A percentile compares a stretch with the other conserved stretches of the same genome.
Conservation (phyloP, 2,797 vertebrate species). For the Steatocranus sp. region DNA sequence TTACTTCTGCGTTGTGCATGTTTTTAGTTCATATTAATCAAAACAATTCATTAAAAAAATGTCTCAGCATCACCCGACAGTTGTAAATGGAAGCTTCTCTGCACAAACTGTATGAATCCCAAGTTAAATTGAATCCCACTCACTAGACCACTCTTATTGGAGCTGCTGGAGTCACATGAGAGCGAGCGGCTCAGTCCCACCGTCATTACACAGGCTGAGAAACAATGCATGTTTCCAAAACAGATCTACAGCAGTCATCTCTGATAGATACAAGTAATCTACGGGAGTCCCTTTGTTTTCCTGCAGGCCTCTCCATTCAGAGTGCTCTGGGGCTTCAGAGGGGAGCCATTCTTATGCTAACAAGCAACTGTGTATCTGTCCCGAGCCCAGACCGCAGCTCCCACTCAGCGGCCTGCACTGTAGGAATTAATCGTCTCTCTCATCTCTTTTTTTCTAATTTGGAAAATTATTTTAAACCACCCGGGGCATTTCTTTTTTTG, state of each 20-base stretch:
- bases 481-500: background rate
- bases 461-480: background rate
- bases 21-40: background rate
- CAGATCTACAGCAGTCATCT: slow-evolving; percentile 72
- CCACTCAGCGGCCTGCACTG: background rate
- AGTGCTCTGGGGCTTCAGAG: slow-evolving; percentile 34
- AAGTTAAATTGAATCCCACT: background rate
- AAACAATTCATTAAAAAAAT: background rate
- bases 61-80: background rate
- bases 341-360: slow-evolving; percentile 70
- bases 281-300: slow-evolving; percentile 61
- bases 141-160: background rate
- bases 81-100: background rate
- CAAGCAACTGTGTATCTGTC: background rate
- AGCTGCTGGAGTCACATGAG: background rate
- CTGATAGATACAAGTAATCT: slow-evolving; percentile 73
- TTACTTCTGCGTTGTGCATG: background rate
- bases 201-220: slow-evolving; percentile 25
- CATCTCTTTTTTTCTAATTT: background rate
- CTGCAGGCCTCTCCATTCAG: slow-evolving; percentile 27
- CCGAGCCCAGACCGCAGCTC: background rate
- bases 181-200: background rate
- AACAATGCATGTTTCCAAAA: slow-evolving; percentile 69
- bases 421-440: background rate
- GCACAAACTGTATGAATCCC: background rate